These are phyloP conservation scores for Machimus rusticus DNA, from an alignment of 2,888 invertebrate species.

Conservation along the genomic window DNA sequence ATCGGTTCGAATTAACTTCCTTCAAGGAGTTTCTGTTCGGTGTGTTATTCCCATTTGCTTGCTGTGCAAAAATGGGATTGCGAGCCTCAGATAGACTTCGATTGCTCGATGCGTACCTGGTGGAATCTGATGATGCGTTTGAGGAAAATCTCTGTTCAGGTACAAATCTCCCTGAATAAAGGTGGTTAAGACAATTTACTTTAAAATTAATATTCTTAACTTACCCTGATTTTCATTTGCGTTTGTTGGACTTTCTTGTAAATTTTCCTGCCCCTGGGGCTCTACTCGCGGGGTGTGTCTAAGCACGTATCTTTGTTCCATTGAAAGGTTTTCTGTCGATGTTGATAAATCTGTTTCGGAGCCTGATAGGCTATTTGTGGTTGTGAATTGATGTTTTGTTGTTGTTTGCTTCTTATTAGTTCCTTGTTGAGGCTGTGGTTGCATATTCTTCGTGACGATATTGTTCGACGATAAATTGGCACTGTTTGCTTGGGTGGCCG, in stretches of 20 bases:
- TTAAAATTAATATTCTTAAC: neutral
- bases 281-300: slow-evolving; percentile 76
- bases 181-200: neutral
- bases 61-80: slow-evolving; percentile 47
- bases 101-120: slow-evolving; percentile 49
- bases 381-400: slow-evolving; percentile 43
- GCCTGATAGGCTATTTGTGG: slow-evolving; percentile 68
- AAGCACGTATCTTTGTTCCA: slow-evolving; percentile 84
- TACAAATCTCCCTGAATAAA: slow-evolving; percentile 45
- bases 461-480: slow-evolving; percentile 33
- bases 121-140: slow-evolving; percentile 49
- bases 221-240: slow-evolving; percentile 48
- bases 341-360: slow-evolving; percentile 91
- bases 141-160: slow-evolving; percentile 49
- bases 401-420: slow-evolving; percentile 40
- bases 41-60: slow-evolving; percentile 43
- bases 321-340: slow-evolving; percentile 86
- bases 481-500: slow-evolving; percentile 31
- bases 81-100: slow-evolving; percentile 50
- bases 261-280: slow-evolving; percentile 90
- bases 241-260: slow-evolving; percentile 61
- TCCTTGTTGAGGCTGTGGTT: slow-evolving; percentile 45
- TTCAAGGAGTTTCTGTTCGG: slow-evolving; percentile 72
- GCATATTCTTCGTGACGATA: slow-evolving; percentile 45
- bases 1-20: slow-evolving; percentile 69